These are phyloP conservation scores for Brachionus angularis DNA, from an alignment of 1,140 invertebrate species.

Conservation along the genomic window DNA sequence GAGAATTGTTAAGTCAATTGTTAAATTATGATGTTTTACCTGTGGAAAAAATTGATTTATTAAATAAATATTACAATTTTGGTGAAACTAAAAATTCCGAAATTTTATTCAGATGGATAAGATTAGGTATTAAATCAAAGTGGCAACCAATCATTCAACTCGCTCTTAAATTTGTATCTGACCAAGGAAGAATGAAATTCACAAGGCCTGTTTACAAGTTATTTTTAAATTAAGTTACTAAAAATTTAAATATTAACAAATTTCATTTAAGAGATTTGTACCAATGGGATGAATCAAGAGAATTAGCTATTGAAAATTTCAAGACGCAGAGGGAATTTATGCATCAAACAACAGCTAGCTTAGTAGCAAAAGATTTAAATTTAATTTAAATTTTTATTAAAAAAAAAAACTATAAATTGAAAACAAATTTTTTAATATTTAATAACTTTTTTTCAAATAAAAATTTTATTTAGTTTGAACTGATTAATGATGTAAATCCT, in stretches of 20 bases:
- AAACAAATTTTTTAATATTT: too few relatives aligned
- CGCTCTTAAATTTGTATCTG: constrained; percentile 19
- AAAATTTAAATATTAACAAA: not conserved
- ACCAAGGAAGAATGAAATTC: constrained; percentile 43
- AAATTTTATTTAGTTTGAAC: too few relatives aligned
- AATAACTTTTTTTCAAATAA: too few relatives aligned
- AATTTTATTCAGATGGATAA: constrained; percentile 40
- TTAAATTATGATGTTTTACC: constrained; percentile 15
- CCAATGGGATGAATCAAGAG: constrained; percentile 13
- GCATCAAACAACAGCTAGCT: constrained; percentile 35
- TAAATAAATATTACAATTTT: constrained; percentile 41
- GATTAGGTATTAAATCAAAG: constrained; percentile 23
- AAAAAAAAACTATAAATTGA: too few relatives aligned
- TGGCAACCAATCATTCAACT: constrained; percentile 1
- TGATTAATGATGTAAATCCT: too few relatives aligned
- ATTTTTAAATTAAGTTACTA: not conserved
- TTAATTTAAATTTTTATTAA: not conserved
- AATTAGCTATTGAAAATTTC: constrained; percentile 32
- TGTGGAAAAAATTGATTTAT: not conserved
- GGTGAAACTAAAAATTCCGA: constrained; percentile 37
- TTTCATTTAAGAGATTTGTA: constrained; percentile 15
- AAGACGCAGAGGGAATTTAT: constrained; percentile 6
- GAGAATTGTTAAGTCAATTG: constrained; percentile 24
- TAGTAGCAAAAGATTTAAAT: constrained; percentile 32
- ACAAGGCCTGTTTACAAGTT: constrained; percentile 39